Conservation (phyloP, 2,797 vertebrate species). For the Notolabrus celidotus region DNA sequence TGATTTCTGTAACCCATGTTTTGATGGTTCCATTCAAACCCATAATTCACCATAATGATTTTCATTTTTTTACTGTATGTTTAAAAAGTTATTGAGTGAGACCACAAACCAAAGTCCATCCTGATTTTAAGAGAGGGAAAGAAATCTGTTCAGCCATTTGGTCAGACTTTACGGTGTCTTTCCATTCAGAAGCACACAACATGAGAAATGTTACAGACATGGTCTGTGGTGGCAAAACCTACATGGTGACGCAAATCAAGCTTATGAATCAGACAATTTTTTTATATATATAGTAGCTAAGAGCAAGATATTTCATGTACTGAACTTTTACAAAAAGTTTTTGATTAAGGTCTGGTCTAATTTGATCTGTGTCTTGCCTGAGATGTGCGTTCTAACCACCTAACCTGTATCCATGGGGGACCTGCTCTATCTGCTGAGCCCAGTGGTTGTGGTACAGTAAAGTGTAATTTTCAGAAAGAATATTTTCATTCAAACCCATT, state of each 20-base stretch:
- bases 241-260: conserved; percentile 73
- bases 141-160: conserved; percentile 76
- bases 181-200: conserved; percentile 70
- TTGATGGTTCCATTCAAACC: conserved; percentile 70
- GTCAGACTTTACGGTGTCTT: conserved; percentile 71
- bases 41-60: conserved; percentile 70
- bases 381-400: background rate
- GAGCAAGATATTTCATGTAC: conserved; percentile 37
- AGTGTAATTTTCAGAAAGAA: background rate
- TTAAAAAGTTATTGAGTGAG: conserved; percentile 78
- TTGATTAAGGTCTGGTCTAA: no score
- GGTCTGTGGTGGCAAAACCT: conserved; percentile 73
- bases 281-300: conserved; percentile 58
- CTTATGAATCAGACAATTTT: conserved; percentile 44
- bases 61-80: conserved; percentile 71
- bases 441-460: background rate
- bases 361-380: background rate
- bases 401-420: background rate
- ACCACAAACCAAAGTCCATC: conserved; percentile 79
- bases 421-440: background rate
- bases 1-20: conserved; percentile 58
- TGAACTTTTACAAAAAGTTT: background rate
- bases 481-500: conserved; percentile 17
- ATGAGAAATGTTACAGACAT: conserved; percentile 70
- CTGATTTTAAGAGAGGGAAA: conserved; percentile 77